Conservation (phyloP, 2,888 invertebrate genomes). For the Amphiduros pacificus region DNA sequence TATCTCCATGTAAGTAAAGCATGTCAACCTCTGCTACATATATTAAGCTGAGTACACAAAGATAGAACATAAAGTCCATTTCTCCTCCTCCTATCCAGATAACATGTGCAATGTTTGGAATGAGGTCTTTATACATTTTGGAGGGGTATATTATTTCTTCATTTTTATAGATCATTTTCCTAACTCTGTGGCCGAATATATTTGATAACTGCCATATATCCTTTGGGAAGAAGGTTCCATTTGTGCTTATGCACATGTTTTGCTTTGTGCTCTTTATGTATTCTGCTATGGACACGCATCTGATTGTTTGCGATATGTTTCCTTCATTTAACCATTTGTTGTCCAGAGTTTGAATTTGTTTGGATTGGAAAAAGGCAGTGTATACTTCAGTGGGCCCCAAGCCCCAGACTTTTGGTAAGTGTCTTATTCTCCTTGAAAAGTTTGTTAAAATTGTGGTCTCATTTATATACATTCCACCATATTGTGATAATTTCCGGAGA, state of each 20-base stretch:
- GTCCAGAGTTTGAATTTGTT: background rate
- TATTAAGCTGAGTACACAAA: slow-evolving; percentile 47
- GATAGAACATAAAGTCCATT: slow-evolving; percentile 50
- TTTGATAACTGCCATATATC: slow-evolving; percentile 37
- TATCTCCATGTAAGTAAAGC: slow-evolving; percentile 46
- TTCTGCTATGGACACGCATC: no score
- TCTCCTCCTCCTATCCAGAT: slow-evolving; percentile 47
- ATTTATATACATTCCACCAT: slow-evolving; percentile 46
- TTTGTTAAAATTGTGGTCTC: slow-evolving; percentile 32
- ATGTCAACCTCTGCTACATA: slow-evolving; percentile 38
- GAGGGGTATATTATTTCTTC: slow-evolving; percentile 26
- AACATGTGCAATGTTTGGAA: slow-evolving; percentile 54
- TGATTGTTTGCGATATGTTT: no score
- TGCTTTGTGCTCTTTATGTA: background rate
- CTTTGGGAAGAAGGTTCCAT: slow-evolving; percentile 32
- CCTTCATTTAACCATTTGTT: background rate
- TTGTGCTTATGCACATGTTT: slow-evolving; percentile 16
- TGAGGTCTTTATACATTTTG: slow-evolving; percentile 28
- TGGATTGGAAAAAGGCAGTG: slow-evolving; percentile 4
- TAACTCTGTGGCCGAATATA: slow-evolving; percentile 31
- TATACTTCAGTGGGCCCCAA: no score
- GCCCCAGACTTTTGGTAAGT: slow-evolving; percentile 20
- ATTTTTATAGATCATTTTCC: slow-evolving; percentile 39
- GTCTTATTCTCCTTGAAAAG: slow-evolving; percentile 20
- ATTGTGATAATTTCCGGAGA: slow-evolving; percentile 25